A percentile compares a stretch with the other conserved stretches of the same genome.
Conservation (phyloP, 2,113 vertebrate genomes). For the Scophthalmus maximus region DNA sequence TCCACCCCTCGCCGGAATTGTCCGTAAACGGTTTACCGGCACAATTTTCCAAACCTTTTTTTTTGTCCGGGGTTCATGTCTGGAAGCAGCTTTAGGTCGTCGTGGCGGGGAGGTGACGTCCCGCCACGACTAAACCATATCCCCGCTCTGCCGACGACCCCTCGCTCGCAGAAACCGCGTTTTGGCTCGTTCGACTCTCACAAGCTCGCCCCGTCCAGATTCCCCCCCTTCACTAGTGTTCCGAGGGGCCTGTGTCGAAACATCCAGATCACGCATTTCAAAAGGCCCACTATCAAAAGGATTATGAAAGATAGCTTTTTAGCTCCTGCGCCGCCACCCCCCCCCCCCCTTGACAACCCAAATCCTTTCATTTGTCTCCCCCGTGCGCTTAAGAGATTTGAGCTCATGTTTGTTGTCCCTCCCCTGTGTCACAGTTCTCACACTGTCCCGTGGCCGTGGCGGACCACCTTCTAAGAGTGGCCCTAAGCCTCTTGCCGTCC, state of each 20-base stretch:
- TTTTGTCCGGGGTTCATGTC: too few species aligned
- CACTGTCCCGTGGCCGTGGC: constrained; percentile 77
- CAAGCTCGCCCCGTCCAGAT: constrained; percentile 38
- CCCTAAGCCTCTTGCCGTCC: constrained; percentile 81
- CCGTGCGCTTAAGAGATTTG: constrained; percentile 86
- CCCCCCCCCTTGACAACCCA: constrained; percentile 79
- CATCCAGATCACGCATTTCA: constrained; percentile 84
- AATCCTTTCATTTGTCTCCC: constrained; percentile 85
- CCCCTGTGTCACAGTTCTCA: constrained; percentile 83
- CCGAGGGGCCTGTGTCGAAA: constrained; percentile 71
- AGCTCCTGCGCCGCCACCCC: constrained; percentile 79
- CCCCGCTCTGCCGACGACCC: too few species aligned
- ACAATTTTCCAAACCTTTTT: too few species aligned
- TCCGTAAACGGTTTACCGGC: too few species aligned
- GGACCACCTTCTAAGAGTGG: constrained; percentile 86
- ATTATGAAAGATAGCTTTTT: constrained; percentile 88
- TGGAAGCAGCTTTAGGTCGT: too few species aligned
- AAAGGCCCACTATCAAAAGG: constrained; percentile 85
- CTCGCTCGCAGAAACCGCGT: background rate
- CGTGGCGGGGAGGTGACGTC: background rate
- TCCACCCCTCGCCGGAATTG: too few species aligned
- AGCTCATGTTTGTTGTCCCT: constrained; percentile 86
- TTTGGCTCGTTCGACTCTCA: constrained; percentile 54
- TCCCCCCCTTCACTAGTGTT: constrained; percentile 51
- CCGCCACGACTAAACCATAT: background rate